A percentile compares a stretch with the other conserved stretches of the same genome.
These are phyloP conservation scores for Nemotelus nigrinus DNA, from an alignment of 2,888 invertebrate species.

Conservation along the genomic window DNA sequence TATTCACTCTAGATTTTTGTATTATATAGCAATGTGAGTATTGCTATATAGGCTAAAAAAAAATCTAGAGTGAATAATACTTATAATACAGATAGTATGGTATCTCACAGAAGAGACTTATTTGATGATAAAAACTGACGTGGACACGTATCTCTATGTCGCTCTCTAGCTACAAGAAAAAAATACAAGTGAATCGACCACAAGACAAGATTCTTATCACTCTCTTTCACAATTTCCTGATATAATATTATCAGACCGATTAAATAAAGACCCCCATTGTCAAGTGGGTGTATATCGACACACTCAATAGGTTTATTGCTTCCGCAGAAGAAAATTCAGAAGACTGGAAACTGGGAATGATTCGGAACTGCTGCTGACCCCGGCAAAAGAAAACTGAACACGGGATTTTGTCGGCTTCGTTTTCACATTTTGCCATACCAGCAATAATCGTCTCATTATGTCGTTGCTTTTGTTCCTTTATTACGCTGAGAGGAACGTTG, in stretches of 20 bases:
- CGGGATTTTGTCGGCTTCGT: background rate
- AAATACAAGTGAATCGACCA: background rate
- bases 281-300: background rate
- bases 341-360: background rate
- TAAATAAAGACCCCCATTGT: constrained; percentile 1
- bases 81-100: no score
- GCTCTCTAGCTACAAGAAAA: no score
- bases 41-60: no score
- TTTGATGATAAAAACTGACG: no score
- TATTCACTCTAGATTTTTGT: no score
- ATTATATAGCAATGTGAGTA: no score
- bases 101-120: no score
- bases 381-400: background rate
- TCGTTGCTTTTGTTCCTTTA: constrained; percentile 28
- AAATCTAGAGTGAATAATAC: no score
- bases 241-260: background rate
- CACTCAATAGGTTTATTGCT: constrained; percentile 15
- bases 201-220: constrained; percentile 11
- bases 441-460: constrained; percentile 41
- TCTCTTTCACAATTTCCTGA: background rate
- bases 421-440: constrained; percentile 40
- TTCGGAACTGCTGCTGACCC: background rate
- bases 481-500: constrained; percentile 24
- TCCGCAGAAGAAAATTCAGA: background rate
- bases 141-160: no score